Percentiles rank a stretch among this genome's conserved stretches.
Conservation (phyloP, 2,113 vertebrate genomes). For the Bos indicus region DNA sequence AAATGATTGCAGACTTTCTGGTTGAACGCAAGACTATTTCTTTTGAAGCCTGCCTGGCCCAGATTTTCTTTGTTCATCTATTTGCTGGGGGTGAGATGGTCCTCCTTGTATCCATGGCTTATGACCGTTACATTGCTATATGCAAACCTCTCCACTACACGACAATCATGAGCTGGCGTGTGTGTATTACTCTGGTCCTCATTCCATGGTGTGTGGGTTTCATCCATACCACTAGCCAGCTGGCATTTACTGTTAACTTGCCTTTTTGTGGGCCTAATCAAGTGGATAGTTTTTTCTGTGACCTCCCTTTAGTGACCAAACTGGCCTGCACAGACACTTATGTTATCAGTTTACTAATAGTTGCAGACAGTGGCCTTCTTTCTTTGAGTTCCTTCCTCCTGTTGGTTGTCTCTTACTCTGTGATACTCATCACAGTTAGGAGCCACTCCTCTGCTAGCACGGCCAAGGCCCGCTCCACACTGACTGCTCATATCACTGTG, state of each 20-base stretch:
- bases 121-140: slow-evolving; percentile 65
- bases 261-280: slow-evolving; percentile 72
- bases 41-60: slow-evolving; percentile 62
- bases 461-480: slow-evolving; percentile 47
- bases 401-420: slow-evolving; percentile 54
- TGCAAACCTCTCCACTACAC: slow-evolving; percentile 69
- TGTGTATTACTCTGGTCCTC: background rate
- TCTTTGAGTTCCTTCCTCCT: slow-evolving; percentile 52
- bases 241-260: slow-evolving; percentile 57
- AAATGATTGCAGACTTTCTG: slow-evolving; percentile 63
- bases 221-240: slow-evolving; percentile 62
- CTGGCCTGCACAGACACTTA: slow-evolving; percentile 62
- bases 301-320: slow-evolving; percentile 64
- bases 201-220: slow-evolving; percentile 56
- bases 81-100: slow-evolving; percentile 64
- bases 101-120: slow-evolving; percentile 70
- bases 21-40: slow-evolving; percentile 52
- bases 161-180: slow-evolving; percentile 45
- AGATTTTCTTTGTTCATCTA: slow-evolving; percentile 72
- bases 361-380: slow-evolving; percentile 61
- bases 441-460: slow-evolving; percentile 33
- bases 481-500: slow-evolving; percentile 58
- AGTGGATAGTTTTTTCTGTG: slow-evolving; percentile 71
- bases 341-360: slow-evolving; percentile 21
- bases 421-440: slow-evolving; percentile 50